phyloP scores from a whole-genome alignment of 2,797 vertebrate genomes.

The Falco cherrug region DNA sequence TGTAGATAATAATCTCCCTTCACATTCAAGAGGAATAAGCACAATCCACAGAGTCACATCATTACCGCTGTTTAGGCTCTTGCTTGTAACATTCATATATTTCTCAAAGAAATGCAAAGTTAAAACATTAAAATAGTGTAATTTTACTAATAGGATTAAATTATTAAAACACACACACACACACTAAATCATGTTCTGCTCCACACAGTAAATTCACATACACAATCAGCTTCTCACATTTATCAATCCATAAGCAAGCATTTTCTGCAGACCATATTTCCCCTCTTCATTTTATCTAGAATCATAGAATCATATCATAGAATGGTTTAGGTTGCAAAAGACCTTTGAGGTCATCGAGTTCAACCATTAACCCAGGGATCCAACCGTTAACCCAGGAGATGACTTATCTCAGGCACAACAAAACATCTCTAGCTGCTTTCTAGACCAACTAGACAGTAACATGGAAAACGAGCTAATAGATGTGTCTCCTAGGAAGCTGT shows the following conservation, averaged over 20 bases:
- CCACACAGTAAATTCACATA: neutral
- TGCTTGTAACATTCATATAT: neutral
- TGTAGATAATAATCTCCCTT: neutral
- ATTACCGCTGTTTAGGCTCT: neutral
- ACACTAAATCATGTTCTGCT: neutral
- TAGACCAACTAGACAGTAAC: neutral
- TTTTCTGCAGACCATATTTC: neutral
- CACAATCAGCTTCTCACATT: neutral
- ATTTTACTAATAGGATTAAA: neutral
- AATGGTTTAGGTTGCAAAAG: too few species aligned
- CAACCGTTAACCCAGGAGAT: neutral
- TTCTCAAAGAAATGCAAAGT: neutral
- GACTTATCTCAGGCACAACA: neutral
- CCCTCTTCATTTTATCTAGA: neutral
- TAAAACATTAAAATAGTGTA: neutral
- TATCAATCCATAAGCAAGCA: neutral
- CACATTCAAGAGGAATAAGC: neutral
- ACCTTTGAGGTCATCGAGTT: too few species aligned
- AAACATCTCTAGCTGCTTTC: neutral
- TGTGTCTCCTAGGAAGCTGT: accelerated
- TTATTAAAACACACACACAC: neutral
- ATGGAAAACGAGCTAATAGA: neutral
- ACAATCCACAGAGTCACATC: neutral
- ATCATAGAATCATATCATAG: too few species aligned
- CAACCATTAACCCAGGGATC: too few species aligned